Conservation (phyloP, 23 tunicate genomes). For the Ascidia mentula region DNA sequence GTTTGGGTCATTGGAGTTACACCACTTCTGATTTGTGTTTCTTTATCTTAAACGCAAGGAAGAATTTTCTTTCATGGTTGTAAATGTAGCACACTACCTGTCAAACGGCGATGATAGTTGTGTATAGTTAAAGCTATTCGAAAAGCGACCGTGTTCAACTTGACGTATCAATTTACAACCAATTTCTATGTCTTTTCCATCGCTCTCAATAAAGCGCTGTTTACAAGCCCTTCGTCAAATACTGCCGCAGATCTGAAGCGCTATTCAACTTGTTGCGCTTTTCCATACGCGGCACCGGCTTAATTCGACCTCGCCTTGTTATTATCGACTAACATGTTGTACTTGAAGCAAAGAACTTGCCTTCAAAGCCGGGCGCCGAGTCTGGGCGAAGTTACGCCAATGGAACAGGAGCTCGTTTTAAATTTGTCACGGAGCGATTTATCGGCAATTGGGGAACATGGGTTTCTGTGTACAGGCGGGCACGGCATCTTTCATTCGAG, state of each 20-base stretch:
- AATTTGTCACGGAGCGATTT: not conserved
- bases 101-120: no score
- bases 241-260: not conserved
- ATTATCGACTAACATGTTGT: conserved; percentile 9
- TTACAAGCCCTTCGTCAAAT: not conserved
- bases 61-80: no score
- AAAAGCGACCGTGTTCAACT: no score
- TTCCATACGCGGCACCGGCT: not conserved
- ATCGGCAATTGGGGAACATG: not conserved
- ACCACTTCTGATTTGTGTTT: no score
- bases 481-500: no score
- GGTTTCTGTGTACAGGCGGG: no score
- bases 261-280: not conserved
- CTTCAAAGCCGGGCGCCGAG: not conserved
- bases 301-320: not conserved
- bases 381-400: not conserved
- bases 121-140: no score
- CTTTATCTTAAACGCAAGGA: no score
- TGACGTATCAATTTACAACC: no score
- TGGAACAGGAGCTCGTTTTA: not conserved
- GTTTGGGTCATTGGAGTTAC: no score
- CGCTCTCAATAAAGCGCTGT: not conserved
- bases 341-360: not conserved
- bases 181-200: no score
- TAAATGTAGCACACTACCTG: no score